Evolutionary conservation across 2,888 invertebrate genomes (phyloP).

Genomic region (Harpalus rufipes): DNA sequence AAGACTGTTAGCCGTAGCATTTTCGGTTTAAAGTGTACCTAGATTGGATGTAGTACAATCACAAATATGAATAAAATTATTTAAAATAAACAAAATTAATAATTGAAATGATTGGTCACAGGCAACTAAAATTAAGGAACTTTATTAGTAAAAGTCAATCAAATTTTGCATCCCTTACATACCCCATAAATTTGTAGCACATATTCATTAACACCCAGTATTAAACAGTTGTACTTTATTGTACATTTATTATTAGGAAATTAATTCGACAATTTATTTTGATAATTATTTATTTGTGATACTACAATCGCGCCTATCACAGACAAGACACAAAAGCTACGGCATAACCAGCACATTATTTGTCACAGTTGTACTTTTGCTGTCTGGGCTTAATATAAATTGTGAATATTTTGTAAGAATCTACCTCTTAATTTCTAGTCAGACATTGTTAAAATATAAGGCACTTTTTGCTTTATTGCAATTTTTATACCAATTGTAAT

Average conservation of each 20-base stretch:
- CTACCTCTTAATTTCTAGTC: slow-evolving; percentile 31
- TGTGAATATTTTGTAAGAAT: slow-evolving; percentile 33
- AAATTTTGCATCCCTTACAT: too few relatives aligned
- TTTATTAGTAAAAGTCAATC: too few relatives aligned
- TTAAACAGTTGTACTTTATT: too few relatives aligned
- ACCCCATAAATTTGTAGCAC: too few relatives aligned
- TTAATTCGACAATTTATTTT: slow-evolving; percentile 5
- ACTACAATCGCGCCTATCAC: slow-evolving; percentile 14
- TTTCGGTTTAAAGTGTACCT: too few relatives aligned
- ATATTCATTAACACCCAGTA: too few relatives aligned
- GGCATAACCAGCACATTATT: slow-evolving; percentile 34
- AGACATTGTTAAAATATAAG: slow-evolving; percentile 5
- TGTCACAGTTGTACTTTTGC: slow-evolving; percentile 26
- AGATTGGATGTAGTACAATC: too few relatives aligned
- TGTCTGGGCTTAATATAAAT: slow-evolving; percentile 29
- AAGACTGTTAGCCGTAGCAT: too few relatives aligned
- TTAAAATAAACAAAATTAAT: too few relatives aligned
- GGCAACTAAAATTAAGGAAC: too few relatives aligned
- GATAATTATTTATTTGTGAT: slow-evolving; percentile 36
- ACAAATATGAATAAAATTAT: too few relatives aligned
- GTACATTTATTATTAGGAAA: not conserved
- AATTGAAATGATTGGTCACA: too few relatives aligned
- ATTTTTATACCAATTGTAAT: slow-evolving; percentile 39
- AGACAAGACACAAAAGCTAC: slow-evolving; percentile 29
- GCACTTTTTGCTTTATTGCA: slow-evolving; percentile 45